These are phyloP conservation scores for Leucoma salicis DNA, from an alignment of 2,888 invertebrate genomes.

Conservation along the genomic window DNA sequence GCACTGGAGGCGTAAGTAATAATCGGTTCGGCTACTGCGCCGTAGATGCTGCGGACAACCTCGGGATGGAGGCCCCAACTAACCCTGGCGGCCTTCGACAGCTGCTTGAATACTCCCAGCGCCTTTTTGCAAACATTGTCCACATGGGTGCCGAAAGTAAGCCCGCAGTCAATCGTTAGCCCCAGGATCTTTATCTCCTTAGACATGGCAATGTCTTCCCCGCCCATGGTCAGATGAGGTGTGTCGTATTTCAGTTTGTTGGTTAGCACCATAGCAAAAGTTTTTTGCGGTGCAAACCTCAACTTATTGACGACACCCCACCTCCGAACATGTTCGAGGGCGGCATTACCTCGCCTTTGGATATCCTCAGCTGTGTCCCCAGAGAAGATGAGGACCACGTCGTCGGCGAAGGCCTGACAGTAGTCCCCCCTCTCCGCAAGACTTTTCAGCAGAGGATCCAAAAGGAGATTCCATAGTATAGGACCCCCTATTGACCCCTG, in stretches of 20 bases:
- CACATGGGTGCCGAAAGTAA: neutral
- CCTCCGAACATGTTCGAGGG: neutral
- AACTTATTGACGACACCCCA: neutral
- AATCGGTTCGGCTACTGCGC: neutral
- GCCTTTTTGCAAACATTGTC: neutral
- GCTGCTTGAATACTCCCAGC: neutral
- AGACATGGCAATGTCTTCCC: neutral
- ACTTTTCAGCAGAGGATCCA: slow-evolving; percentile 5
- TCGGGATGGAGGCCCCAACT: neutral
- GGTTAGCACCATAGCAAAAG: neutral
- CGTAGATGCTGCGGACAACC: neutral
- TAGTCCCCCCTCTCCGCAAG: neutral
- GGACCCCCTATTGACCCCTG: slow-evolving; percentile 13
- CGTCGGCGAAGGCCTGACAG: slow-evolving; percentile 8
- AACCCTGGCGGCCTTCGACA: neutral
- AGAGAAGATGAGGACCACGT: neutral
- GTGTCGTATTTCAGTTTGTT: neutral
- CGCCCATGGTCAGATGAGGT: neutral
- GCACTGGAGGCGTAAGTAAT: neutral
- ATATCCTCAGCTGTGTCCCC: neutral
- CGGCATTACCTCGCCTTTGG: neutral
- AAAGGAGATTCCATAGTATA: slow-evolving; percentile 8
- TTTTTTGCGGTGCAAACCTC: neutral
- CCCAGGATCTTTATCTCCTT: neutral
- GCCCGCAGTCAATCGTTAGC: neutral